Evolutionary conservation across 1,140 invertebrate species (phyloP).

Genomic region (Calycopis cecrops): DNA sequence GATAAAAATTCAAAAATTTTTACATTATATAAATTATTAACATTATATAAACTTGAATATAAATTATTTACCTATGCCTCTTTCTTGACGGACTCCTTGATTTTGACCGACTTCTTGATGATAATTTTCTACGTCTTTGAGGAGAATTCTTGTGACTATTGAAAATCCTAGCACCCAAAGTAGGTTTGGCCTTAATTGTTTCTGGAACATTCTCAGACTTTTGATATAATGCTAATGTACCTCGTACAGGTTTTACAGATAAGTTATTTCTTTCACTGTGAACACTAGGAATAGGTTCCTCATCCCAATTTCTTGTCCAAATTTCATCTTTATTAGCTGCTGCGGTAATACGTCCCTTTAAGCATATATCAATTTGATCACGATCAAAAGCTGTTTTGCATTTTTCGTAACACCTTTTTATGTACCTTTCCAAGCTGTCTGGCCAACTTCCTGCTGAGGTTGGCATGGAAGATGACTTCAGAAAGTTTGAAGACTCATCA

Average conservation of each 20-base stretch:
- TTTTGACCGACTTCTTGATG: conserved; percentile 53
- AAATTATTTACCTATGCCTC: too few relatives aligned
- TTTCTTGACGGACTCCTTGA: conserved; percentile 57
- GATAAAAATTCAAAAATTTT: too few relatives aligned
- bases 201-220: conserved; percentile 53
- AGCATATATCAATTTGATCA: conserved; percentile 94
- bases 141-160: conserved; percentile 43
- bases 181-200: conserved; percentile 38
- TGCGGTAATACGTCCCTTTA: conserved; percentile 94
- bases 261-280: conserved; percentile 85
- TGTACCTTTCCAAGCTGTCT: conserved; percentile 87
- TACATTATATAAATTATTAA: too few relatives aligned
- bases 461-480: conserved; percentile 56
- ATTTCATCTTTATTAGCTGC: conserved; percentile 90
- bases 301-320: conserved; percentile 93
- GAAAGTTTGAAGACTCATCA: conserved; percentile 46
- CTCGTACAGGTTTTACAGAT: conserved; percentile 70
- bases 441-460: conserved; percentile 80
- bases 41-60: too few relatives aligned
- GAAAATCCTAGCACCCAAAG: conserved; percentile 33
- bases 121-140: conserved; percentile 44
- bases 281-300: conserved; percentile 91
- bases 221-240: conserved; percentile 74
- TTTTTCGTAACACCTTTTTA: conserved; percentile 92
- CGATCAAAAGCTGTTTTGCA: conserved; percentile 91